Percentiles rank a stretch among this genome's conserved stretches.
These are phyloP conservation scores for Pandemis heparana DNA, from an alignment of 2,888 invertebrate genomes.

Conservation along the genomic window DNA sequence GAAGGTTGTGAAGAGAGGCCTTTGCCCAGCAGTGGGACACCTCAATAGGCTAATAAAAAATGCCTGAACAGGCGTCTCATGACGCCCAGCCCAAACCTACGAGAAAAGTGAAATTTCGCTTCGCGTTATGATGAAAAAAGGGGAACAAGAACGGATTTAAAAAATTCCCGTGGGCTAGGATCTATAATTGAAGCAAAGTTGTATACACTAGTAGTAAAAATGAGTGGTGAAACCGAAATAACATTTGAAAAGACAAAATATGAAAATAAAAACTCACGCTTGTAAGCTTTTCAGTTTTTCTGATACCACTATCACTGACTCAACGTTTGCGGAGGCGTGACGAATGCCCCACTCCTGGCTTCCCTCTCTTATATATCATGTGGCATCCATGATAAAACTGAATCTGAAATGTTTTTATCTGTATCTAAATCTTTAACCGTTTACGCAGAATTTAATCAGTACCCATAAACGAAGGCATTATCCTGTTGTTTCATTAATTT, in stretches of 20 bases:
- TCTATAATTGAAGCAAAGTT: background rate
- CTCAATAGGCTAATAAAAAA: too few species aligned
- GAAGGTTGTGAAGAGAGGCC: too few species aligned
- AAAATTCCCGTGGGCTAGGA: too few species aligned
- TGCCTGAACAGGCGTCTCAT: too few species aligned
- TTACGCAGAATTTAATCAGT: too few species aligned
- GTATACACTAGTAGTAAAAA: background rate
- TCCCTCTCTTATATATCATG: background rate
- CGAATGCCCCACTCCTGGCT: background rate
- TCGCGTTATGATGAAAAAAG: too few species aligned
- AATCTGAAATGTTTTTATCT: background rate
- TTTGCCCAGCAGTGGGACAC: too few species aligned
- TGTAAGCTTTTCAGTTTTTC: background rate
- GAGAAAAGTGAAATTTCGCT: too few species aligned
- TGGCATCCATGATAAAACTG: background rate
- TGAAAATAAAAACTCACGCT: background rate
- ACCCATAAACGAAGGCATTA: too few species aligned
- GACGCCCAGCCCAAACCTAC: too few species aligned
- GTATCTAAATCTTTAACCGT: background rate
- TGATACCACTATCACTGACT: background rate
- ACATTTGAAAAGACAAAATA: background rate
- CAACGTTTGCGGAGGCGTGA: background rate
- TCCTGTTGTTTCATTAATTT: background rate
- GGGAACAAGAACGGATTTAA: too few species aligned
- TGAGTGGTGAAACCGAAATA: background rate